Base-by-base conservation (phyloP, 2,888 invertebrate species). In the Synergus gifuensis region DNA sequence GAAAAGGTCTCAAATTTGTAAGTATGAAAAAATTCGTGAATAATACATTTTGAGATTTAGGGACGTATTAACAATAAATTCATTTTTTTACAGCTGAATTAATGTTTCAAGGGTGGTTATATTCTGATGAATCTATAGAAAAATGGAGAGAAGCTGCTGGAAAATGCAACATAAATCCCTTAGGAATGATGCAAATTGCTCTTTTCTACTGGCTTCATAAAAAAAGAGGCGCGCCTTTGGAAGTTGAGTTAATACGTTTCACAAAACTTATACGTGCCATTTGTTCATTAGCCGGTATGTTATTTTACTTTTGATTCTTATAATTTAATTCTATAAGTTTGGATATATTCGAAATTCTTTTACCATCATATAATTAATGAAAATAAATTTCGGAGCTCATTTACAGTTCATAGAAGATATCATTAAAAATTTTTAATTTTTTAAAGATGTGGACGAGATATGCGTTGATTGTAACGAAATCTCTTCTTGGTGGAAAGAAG, bases 401-500 rank as follows among this genome's bases (percentile, higher is more conserved):
- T 36, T 36, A 36, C 36, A 36, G 36, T 36, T 4, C 5, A 36
- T 5, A 36, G 36, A 4, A 49, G n/a, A 11, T 63, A 78, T 79
- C 5, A 58, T 40, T 49, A 60, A 0, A 60, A 18, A 22, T 60
- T 18, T 60, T 82, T 58, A 58, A 22, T 22, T 22, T 22, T 12
- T 58, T 16, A 94, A 95, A 79, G 94, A 94, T 62, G 78, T 84
- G 54, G 36, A 73, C 12, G 73, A 73, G 54, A 93, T 94, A 7
- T 92, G 93, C 42, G 94, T 94, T 36, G 95, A 94, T 78, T 95
- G 96, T 85, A 96, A 96, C 88, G 94, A 95, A 83, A 93, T 95
- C 36, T 97, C 96, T 0, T 93, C 94, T 0, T 98, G 97, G 96
- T 98, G 98, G 98, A 95, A 95, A 87, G 93, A 94, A 78, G 94